phyloP scores from a whole-genome alignment of 1,140 invertebrate species.

The Oedothorax gibbosus region DNA sequence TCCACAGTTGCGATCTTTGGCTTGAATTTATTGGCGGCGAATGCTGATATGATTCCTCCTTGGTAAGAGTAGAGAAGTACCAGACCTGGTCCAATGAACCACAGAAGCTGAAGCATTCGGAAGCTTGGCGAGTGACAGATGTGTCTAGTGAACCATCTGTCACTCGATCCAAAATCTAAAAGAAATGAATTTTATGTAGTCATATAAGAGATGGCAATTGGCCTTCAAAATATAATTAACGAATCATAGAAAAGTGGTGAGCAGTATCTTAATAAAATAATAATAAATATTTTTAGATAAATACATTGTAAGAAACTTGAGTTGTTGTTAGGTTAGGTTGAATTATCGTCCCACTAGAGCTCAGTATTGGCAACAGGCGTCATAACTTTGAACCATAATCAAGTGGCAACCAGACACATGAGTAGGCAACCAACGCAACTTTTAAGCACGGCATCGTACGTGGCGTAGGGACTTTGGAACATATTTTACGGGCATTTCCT shows the following conservation, averaged over 20 bases:
- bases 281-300: too few species aligned
- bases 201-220: background rate
- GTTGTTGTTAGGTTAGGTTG: too few species aligned
- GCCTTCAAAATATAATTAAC: background rate
- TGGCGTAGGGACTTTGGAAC: too few species aligned
- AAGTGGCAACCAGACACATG: too few species aligned
- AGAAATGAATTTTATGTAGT: background rate
- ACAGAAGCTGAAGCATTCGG: background rate
- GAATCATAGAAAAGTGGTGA: background rate
- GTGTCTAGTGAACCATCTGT: constrained; percentile 23
- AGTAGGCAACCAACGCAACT: too few species aligned
- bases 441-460: too few species aligned
- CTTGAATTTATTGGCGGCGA: constrained; percentile 22
- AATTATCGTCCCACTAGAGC: too few species aligned
- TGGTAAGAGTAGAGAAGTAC: constrained; percentile 39
- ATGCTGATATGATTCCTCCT: constrained; percentile 29
- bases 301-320: too few species aligned
- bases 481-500: too few species aligned
- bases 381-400: too few species aligned
- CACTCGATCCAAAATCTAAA: constrained; percentile 23
- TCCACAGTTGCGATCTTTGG: constrained; percentile 26
- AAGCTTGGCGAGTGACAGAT: constrained; percentile 5
- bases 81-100: background rate
- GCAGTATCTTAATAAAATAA: too few species aligned
- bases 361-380: too few species aligned